Evolutionary conservation across 2,113 vertebrate species (phyloP).

Genomic region (Leptodactylus fuscus): DNA sequence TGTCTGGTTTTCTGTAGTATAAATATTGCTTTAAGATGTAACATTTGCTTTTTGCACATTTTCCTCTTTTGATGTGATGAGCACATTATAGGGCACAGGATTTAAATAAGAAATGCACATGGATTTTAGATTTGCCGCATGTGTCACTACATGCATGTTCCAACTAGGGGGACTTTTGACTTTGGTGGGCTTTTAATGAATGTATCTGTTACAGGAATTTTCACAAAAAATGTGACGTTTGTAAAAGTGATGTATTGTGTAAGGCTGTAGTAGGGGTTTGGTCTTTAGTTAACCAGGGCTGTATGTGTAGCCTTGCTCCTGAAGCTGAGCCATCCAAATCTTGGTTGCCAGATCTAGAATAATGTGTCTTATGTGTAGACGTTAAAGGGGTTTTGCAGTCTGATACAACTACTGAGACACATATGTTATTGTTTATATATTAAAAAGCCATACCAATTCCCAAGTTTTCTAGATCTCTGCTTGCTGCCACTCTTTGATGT

Average conservation of each 20-base stretch:
- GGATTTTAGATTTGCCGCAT: constrained; percentile 13
- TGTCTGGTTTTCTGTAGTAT: neutral
- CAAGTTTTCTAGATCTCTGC: too few species aligned
- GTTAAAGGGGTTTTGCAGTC: too few species aligned
- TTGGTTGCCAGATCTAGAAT: constrained; percentile 6
- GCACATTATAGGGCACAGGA: constrained; percentile 20
- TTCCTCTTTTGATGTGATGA: constrained; percentile 19
- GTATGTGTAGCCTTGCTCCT: neutral
- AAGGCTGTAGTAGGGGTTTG: neutral
- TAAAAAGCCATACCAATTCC: too few species aligned
- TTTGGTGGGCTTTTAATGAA: constrained; percentile 1
- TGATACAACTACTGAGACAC: too few species aligned
- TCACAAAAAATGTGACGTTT: neutral
- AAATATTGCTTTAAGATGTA: neutral
- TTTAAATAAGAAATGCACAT: constrained; percentile 9
- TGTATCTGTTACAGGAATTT: neutral
- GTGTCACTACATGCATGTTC: neutral
- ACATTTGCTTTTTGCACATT: constrained; percentile 33
- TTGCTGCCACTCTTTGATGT: too few species aligned
- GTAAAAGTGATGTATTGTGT: neutral
- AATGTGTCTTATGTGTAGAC: neutral
- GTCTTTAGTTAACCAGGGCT: neutral
- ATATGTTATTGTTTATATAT: too few species aligned
- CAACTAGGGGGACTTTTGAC: neutral
- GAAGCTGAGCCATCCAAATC: neutral